Conservation (phyloP, 2,888 invertebrate species). For the Ophonus ardosiacus region DNA sequence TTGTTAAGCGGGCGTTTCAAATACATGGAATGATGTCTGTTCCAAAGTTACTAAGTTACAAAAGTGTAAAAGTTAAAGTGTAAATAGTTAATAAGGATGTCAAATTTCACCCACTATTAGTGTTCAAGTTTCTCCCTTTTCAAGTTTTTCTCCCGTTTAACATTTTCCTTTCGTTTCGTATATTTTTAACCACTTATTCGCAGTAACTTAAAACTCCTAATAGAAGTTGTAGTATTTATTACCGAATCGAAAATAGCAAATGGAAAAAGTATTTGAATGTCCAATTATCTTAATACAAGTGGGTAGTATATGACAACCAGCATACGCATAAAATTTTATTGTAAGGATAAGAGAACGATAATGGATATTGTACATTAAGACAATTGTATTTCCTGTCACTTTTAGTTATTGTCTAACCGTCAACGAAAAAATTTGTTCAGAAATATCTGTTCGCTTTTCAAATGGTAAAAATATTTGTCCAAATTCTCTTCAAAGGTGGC, state of each 20-base stretch:
- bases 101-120: background rate
- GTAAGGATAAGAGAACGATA: background rate
- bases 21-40: no score
- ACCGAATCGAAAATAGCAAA: no score
- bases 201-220: no score
- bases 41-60: no score
- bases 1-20: no score
- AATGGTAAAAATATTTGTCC: no score
- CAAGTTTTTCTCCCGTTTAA: background rate
- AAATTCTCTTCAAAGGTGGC: no score
- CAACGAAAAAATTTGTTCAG: background rate
- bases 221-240: no score
- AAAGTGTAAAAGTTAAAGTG: no score
- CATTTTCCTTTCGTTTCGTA: background rate
- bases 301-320: background rate
- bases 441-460: no score
- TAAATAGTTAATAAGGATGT: background rate
- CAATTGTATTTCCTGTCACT: constrained; percentile 1
- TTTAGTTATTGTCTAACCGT: background rate
- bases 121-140: background rate
- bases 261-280: background rate
- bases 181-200: background rate
- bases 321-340: constrained; percentile 8
- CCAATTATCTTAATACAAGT: background rate
- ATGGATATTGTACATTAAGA: background rate